Evolutionary conservation across 2,113 vertebrate species (phyloP).

Genomic region (Eleginops maclovinus): DNA sequence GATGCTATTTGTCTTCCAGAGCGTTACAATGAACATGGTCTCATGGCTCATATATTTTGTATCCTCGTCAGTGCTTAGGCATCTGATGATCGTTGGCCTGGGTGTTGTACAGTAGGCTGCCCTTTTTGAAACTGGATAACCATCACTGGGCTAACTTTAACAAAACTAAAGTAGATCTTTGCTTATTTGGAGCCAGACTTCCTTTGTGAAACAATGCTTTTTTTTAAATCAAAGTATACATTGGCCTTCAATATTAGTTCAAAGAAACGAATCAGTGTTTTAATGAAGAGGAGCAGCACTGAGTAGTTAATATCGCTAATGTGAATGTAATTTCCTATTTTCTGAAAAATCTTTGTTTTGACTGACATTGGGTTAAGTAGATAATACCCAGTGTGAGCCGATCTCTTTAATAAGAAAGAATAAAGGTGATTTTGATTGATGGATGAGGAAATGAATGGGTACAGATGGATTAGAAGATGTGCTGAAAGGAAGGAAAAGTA

Average conservation of each 20-base stretch:
- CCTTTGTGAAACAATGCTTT: background rate
- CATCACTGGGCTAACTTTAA: background rate
- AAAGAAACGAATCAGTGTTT: background rate
- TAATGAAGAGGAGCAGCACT: background rate
- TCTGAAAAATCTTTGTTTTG: constrained; percentile 21
- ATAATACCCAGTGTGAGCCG: constrained; percentile 10
- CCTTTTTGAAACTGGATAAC: background rate
- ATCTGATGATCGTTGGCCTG: constrained; percentile 9
- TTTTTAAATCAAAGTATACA: constrained; percentile 6
- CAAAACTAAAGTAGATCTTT: constrained; percentile 4
- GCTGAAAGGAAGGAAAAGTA: constrained; percentile 31
- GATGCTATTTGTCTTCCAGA: background rate
- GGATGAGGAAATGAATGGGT: constrained; percentile 24
- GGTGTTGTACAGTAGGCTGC: background rate
- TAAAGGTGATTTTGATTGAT: constrained; percentile 44
- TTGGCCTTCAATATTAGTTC: background rate
- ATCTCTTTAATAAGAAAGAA: constrained; percentile 8
- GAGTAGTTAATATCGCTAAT: background rate
- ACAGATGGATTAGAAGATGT: constrained; percentile 33
- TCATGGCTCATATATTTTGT: background rate
- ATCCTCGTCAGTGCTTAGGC: background rate
- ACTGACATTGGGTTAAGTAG: constrained; percentile 9
- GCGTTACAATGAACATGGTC: background rate
- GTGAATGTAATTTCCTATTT: background rate
- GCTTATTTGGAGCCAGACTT: background rate